Percentiles rank a stretch among this genome's conserved stretches.
Conservation (phyloP, 1,140 invertebrate genomes). For the Drosophila bifasciata region DNA sequence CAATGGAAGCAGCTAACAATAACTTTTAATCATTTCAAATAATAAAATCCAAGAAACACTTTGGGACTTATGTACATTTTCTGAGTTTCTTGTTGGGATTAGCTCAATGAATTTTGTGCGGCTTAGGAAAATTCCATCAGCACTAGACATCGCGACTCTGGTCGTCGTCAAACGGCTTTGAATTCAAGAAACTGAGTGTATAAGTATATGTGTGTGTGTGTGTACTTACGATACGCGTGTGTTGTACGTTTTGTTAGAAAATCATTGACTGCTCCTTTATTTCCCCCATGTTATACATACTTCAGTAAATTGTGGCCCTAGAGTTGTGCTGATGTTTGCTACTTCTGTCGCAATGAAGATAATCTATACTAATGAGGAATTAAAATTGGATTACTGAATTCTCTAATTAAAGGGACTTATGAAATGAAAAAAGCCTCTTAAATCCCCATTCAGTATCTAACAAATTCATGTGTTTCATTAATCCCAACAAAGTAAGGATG, state of each 20-base stretch:
- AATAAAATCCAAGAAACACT: constrained; percentile 64
- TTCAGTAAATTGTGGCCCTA: constrained; percentile 16
- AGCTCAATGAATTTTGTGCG: constrained; percentile 52
- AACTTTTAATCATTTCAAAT: constrained; percentile 68
- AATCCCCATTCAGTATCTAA: too few species aligned
- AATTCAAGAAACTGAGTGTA: constrained; percentile 20
- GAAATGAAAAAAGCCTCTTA: background rate
- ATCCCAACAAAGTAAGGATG: background rate
- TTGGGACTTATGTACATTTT: constrained; percentile 42
- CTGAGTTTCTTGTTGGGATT: constrained; percentile 58
- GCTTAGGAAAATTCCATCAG: constrained; percentile 59
- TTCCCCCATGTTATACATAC: constrained; percentile 22
- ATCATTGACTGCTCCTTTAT: constrained; percentile 6
- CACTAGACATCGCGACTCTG: constrained; percentile 45
- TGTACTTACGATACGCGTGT: constrained; percentile 5
- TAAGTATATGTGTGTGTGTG: constrained; percentile 18
- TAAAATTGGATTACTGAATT: constrained; percentile 58
- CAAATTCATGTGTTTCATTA: constrained; percentile 4
- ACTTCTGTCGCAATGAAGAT: constrained; percentile 52
- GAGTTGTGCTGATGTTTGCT: constrained; percentile 52
- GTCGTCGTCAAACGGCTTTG: constrained; percentile 16
- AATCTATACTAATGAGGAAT: constrained; percentile 67
- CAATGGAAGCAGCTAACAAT: constrained; percentile 49
- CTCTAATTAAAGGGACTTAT: constrained; percentile 58
- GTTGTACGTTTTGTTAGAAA: constrained; percentile 1